These are phyloP conservation scores for Pogonomyrmex barbatus DNA, from an alignment of 1,140 invertebrate genomes.

Conservation along the genomic window DNA sequence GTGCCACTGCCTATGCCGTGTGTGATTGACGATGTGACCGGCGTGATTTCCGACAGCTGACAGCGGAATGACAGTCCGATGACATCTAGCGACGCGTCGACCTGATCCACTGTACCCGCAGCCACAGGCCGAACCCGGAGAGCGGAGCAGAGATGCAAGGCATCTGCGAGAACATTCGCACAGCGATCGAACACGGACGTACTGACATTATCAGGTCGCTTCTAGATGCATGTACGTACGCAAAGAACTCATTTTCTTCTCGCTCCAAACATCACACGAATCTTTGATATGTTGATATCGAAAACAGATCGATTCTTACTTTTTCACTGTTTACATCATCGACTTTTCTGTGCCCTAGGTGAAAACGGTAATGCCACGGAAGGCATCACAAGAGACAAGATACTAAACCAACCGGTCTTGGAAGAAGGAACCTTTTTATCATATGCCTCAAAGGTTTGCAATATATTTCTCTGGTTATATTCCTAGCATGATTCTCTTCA, in stretches of 20 bases:
- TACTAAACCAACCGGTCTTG: conserved; percentile 85
- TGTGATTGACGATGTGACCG: conserved; percentile 41
- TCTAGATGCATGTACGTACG: conserved; percentile 87
- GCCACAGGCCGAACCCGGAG: conserved; percentile 1
- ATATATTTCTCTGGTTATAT: background rate
- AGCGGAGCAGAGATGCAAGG: conserved; percentile 82
- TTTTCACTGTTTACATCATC: conserved; percentile 29
- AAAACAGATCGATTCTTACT: background rate
- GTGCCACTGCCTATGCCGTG: background rate
- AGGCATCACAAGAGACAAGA: conserved; percentile 85
- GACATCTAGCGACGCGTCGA: conserved; percentile 52
- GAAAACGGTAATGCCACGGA: conserved; percentile 80
- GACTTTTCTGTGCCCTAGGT: conserved; percentile 67
- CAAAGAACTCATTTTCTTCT: background rate
- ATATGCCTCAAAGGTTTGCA: conserved; percentile 87
- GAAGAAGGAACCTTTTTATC: conserved; percentile 89
- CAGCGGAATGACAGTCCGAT: conserved; percentile 28
- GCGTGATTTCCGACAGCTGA: conserved; percentile 52
- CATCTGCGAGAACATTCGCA: conserved; percentile 86
- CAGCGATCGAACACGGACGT: conserved; percentile 87
- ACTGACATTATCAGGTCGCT: conserved; percentile 88
- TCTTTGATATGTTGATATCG: background rate
- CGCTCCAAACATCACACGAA: background rate
- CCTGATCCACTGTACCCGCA: conserved; percentile 21
- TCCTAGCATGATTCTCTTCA: background rate